These are phyloP conservation scores for Craterocephalus amniculus DNA, from an alignment of 2,797 vertebrate species.

Conservation along the genomic window DNA sequence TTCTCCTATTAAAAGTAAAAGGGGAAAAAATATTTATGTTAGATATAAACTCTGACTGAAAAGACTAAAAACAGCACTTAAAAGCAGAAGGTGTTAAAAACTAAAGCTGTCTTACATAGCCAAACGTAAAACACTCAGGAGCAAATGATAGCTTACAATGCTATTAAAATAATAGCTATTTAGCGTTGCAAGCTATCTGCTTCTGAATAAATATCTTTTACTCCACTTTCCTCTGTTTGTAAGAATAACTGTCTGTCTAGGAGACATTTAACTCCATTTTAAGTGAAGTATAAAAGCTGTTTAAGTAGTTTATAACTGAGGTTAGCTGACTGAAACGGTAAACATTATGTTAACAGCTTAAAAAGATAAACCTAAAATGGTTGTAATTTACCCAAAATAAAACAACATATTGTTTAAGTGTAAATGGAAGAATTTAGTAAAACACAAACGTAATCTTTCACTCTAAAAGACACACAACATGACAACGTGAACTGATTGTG, in stretches of 20 bases:
- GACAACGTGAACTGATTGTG: background rate
- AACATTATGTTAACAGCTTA: background rate
- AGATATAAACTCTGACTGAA: background rate
- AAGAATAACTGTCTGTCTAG: background rate
- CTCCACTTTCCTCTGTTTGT: too few relatives aligned
- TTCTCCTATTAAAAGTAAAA: conserved; percentile 62
- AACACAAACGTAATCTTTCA: background rate
- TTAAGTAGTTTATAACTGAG: too few relatives aligned
- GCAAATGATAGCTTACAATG: too few relatives aligned
- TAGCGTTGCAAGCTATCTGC: background rate
- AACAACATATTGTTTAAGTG: background rate
- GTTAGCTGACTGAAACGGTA: background rate
- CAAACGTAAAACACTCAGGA: too few relatives aligned
- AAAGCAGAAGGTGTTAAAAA: background rate
- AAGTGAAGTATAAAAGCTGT: background rate
- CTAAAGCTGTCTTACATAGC: background rate
- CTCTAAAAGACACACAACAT: background rate
- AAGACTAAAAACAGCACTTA: background rate
- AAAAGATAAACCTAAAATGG: background rate
- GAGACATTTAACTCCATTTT: background rate
- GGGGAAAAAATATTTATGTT: background rate
- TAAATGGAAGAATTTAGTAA: background rate
- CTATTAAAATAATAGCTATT: background rate
- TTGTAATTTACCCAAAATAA: background rate
- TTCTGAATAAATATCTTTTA: background rate